A percentile compares a stretch with the other conserved stretches of the same genome.
Evolutionary conservation across 2,113 vertebrate genomes (phyloP).

Genomic region (Oncorhynchus masou): DNA sequence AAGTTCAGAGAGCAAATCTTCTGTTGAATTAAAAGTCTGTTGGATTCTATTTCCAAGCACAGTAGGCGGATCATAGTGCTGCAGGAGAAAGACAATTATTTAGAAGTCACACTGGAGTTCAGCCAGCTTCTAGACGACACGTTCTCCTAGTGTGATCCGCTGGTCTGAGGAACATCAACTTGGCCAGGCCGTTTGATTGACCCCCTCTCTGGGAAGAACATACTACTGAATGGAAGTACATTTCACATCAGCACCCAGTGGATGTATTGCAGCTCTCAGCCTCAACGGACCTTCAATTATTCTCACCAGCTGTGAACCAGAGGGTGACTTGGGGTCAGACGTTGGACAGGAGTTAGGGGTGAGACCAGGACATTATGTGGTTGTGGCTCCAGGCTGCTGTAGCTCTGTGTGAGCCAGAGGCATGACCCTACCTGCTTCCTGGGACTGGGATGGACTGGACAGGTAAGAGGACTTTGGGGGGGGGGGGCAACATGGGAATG

Average conservation of each 20-base stretch:
- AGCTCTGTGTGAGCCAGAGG: constrained; percentile 4
- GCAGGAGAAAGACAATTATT: no score
- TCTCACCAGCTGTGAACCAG: neutral
- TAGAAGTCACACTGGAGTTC: neutral
- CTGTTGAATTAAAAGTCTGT: no score
- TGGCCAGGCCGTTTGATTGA: neutral
- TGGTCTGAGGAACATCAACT: neutral
- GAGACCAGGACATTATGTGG: neutral
- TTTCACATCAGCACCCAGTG: neutral
- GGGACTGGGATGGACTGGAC: constrained; percentile 27
- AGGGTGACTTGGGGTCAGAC: neutral
- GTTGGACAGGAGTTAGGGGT: neutral
- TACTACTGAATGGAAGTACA: neutral
- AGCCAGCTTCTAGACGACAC: neutral
- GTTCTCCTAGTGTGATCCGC: neutral
- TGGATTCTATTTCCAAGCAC: no score
- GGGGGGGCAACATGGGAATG: no score
- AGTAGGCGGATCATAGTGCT: no score
- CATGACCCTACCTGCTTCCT: constrained; percentile 35
- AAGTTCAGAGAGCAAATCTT: no score
- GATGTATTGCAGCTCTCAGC: neutral
- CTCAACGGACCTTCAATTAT: neutral
- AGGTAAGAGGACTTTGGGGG: constrained; percentile 25
- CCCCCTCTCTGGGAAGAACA: neutral
- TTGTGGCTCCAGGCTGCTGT: neutral